Percentiles rank a stretch among this genome's conserved stretches.
Evolutionary conservation across 2,113 vertebrate genomes (phyloP).

Genomic region (Octodon degus): DNA sequence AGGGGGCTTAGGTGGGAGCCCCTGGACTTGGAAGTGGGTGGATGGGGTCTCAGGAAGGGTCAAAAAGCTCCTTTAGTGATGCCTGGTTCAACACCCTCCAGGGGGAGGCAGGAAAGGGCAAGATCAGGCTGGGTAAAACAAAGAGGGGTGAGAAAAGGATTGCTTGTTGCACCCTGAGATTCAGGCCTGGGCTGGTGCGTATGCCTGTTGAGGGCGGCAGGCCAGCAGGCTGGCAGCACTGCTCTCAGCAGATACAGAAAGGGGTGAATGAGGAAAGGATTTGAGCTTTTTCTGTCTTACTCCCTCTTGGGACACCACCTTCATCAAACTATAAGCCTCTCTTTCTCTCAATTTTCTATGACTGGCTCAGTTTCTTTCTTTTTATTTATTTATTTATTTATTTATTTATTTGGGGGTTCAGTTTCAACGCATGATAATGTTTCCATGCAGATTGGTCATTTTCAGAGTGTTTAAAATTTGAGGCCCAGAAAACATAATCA

Average conservation of each 20-base stretch:
- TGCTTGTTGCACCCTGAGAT: not conserved
- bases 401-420: no score
- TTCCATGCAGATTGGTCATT: not conserved
- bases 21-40: fast-evolving
- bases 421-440: not conserved
- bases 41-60: not conserved
- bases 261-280: not conserved
- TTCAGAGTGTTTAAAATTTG: not conserved
- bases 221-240: not conserved
- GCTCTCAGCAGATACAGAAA: not conserved
- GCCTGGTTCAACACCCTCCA: not conserved
- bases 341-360: not conserved
- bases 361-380: not conserved
- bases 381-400: no score
- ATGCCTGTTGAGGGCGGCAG: not conserved
- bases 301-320: not conserved
- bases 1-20: not conserved
- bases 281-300: not conserved
- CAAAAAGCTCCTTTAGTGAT: not conserved
- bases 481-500: not conserved
- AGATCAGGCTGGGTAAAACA: not conserved
- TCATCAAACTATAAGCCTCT: not conserved
- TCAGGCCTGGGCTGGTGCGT: not conserved
- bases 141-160: fast-evolving
- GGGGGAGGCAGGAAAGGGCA: not conserved